Evolutionary conservation across 2,797 vertebrate species (phyloP), one percentile per base, ranked within the genome.

Genomic region (Chaenodraco wilsoni): DNA sequence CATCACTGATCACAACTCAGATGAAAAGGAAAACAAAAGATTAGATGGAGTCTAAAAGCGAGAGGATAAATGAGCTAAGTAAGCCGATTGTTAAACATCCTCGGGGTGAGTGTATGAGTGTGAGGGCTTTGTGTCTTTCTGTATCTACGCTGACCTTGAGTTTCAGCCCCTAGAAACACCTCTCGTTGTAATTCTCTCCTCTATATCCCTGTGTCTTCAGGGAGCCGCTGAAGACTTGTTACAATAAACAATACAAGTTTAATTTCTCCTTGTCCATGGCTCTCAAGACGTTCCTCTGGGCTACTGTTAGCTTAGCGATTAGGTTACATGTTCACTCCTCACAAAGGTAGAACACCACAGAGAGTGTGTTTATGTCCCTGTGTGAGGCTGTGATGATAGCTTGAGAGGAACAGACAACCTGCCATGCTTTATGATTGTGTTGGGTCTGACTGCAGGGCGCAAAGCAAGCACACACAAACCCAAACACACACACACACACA

Each of bases 91-190:
- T 77, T 73, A 49, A 55, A 57, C 50, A 37, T 45, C 69, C 55
- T 27, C 3, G 1, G 31, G 52, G 44, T 51, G 69, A 69, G 72
- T 67, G 61, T 61, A 33, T 17, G 37, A 63, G 65, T 67, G 41
- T 63, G 69, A 60, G 46, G 43, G 70, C 80, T 82, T 50, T 55
- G 21, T 50, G 71, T 40, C 33, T 37, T 9, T 37, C 40, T 62
- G 3, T 67, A 12, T 59, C 60, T 27, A 52, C 59, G 40, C 64
- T 68, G 62, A 87, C 82, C 82, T 88, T 82, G 72, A 68, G 40
- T 74, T 81, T 76, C 59, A 64, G 65, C 72, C 69, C 10, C 13
- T 15, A 57, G 65, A 65, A 27, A 59, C 23, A 55, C 43, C 65
- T 64, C 33, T 56, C 45, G 48, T 37, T 78, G 66, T 69, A 56